Evolutionary conservation across 2,113 vertebrate species (phyloP).

Genomic region (Myotis davidii): DNA sequence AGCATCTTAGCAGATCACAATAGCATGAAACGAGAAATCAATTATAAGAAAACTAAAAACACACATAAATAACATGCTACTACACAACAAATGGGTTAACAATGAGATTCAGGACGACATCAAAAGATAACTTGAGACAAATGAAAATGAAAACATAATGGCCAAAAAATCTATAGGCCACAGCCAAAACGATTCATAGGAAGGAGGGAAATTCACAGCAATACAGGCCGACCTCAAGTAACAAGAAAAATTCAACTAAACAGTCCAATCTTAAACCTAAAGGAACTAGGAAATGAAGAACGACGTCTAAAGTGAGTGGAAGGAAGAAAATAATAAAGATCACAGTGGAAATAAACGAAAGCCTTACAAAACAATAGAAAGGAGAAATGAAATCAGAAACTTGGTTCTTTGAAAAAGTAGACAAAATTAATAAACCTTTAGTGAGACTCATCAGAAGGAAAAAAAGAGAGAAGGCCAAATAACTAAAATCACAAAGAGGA

Average conservation of each 20-base stretch:
- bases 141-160: not conserved
- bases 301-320: not conserved
- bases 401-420: not conserved
- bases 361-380: not conserved
- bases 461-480: not conserved
- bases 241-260: not conserved
- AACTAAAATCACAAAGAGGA: not conserved
- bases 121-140: not conserved
- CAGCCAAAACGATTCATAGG: not conserved
- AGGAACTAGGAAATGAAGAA: not conserved
- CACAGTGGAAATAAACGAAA: not conserved
- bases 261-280: not conserved
- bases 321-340: not conserved
- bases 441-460: not conserved
- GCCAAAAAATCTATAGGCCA: not conserved
- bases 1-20: not conserved
- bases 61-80: not conserved
- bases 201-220: not conserved
- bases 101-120: not conserved
- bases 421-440: not conserved
- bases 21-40: not conserved
- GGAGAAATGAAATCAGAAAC: not conserved
- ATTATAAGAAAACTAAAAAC: not conserved
- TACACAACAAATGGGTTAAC: not conserved
- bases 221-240: not conserved